These are phyloP conservation scores for Coelinius sp. DNA, from an alignment of 2,888 invertebrate species.

Conservation along the genomic window DNA sequence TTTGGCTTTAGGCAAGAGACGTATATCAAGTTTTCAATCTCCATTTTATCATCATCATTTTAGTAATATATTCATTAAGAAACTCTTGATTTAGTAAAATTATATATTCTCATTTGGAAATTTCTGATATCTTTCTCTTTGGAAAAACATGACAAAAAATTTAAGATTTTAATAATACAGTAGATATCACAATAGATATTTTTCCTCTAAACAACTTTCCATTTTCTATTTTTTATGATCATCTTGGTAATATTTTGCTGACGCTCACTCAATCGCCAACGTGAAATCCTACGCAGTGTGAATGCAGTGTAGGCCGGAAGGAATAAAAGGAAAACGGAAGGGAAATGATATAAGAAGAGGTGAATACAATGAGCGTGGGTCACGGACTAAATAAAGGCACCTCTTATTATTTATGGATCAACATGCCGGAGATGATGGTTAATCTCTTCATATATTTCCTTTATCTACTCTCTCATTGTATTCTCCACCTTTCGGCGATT, in stretches of 20 bases:
- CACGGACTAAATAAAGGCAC: constrained; percentile 45
- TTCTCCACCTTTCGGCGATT: background rate
- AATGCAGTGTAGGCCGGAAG: background rate
- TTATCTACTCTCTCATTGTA: constrained; percentile 12
- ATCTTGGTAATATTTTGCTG: background rate
- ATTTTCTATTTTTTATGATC: background rate
- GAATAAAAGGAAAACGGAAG: constrained; percentile 1
- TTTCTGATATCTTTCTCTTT: no score
- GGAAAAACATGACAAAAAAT: no score
- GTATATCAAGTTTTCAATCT: no score
- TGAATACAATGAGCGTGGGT: constrained; percentile 47
- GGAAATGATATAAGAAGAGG: constrained; percentile 22
- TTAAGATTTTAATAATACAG: no score
- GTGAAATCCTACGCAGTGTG: constrained; percentile 25
- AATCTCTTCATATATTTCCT: constrained; percentile 29
- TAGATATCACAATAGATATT: no score
- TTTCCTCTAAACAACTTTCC: no score
- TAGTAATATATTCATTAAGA: no score
- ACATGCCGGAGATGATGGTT: constrained; percentile 40
- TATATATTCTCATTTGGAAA: no score
- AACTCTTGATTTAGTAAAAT: no score
- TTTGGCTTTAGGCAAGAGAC: background rate
- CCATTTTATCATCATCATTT: no score
- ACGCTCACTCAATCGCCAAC: background rate
- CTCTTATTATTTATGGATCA: constrained; percentile 45